Evolutionary conservation across 2,888 invertebrate species (phyloP), one percentile per base, ranked within the genome.

Genomic region (Trisateles emortualis): DNA sequence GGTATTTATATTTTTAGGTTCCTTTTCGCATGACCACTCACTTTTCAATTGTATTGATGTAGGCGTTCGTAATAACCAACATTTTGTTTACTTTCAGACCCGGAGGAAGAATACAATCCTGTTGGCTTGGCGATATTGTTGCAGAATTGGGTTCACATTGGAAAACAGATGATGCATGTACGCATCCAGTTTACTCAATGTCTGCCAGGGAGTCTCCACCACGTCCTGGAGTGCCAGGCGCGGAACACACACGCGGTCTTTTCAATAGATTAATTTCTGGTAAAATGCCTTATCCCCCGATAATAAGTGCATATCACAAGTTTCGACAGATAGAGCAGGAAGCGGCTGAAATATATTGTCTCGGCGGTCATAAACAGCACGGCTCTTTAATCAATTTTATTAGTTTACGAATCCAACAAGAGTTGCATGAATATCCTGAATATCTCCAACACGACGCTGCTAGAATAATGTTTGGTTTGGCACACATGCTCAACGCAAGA

Each of bases 41-140:
- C n/a, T n/a, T n/a, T n/a, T n/a, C n/a, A n/a, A n/a, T n/a, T 3
- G 35, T 35, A 35, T 35, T 11, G 13, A 22, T 5, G 22, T 22
- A 3, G 22, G 5, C 22, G 2, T 22, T 22, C 22, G 5, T 22
- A 3, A 22, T 22, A 22, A 3, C 5, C 13, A 11, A 33, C 5
- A 8, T 13, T 11, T 33, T 33, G 22, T 4, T 36, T 46, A 8
- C 49, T 90, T 86, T 46, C 80, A 96, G 96, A 78, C 96, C 95
- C 44, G 96, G 96, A 22, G 96, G 96, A 24, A 93, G 96, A 40
- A 96, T 96, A 36, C 95, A 95, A 74, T 96, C 96, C 0, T 95
- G 95, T 73, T 96, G 95, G 94, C 85, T 96, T 14, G 96, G 96
- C n/a, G 96, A 96, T 67, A 94, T 95, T 0, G 95, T 95, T 13